Conservation (phyloP, 2,797 vertebrate species). For the Psittacula echo region DNA sequence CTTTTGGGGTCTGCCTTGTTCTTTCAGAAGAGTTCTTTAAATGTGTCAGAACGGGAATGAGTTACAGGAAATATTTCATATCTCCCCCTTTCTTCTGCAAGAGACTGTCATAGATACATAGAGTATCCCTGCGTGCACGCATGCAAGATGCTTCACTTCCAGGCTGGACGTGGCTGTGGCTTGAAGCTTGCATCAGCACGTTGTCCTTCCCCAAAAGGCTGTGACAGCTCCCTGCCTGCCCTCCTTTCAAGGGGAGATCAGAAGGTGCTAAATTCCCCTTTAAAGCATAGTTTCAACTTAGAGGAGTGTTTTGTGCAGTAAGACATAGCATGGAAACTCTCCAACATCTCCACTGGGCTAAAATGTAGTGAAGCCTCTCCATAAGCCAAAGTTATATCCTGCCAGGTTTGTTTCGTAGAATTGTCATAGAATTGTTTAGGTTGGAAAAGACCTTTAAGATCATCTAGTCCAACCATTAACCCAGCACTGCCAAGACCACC, state of each 20-base stretch:
- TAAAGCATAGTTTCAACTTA: background rate
- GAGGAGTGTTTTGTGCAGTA: background rate
- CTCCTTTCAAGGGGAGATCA: background rate
- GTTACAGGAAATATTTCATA: background rate
- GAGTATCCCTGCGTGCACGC: background rate
- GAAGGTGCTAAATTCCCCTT: background rate
- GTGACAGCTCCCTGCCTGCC: conserved; percentile 7
- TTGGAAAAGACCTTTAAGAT: background rate
- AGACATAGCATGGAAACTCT: background rate
- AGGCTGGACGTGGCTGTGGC: background rate
- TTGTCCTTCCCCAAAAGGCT: background rate
- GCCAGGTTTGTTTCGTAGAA: background rate
- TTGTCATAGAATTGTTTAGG: background rate
- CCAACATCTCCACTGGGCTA: background rate
- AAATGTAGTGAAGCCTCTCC: background rate
- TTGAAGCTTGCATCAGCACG: background rate
- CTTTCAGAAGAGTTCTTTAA: background rate
- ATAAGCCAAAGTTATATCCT: background rate
- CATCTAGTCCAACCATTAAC: background rate
- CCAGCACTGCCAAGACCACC: background rate
- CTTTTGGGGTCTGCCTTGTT: background rate
- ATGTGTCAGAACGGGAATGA: background rate
- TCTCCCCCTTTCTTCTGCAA: background rate
- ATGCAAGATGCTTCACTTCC: background rate
- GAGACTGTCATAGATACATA: background rate